Evolutionary conservation across 2,888 invertebrate genomes (phyloP), one percentile per base, ranked within the genome.

Genomic region (Muscina levida): DNA sequence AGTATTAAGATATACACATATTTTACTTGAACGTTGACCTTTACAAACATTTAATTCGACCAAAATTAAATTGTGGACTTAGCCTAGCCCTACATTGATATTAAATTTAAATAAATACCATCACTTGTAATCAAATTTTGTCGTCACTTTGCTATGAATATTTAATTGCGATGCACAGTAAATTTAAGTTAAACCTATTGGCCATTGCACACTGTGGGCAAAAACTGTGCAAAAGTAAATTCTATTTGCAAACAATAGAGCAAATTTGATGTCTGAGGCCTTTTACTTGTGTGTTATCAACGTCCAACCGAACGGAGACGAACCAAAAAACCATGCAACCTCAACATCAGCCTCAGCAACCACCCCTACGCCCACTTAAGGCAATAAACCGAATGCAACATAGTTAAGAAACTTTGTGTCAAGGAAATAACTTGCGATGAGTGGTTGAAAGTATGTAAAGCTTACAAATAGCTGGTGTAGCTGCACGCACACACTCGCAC

Each of bases 181-280:
- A n/a, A n/a, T n/a, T n/a, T n/a, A n/a, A n/a, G n/a, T n/a, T n/a
- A n/a, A n/a, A n/a, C n/a, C n/a, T n/a, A n/a, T n/a, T n/a, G n/a
- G n/a, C n/a, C n/a, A n/a, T n/a, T n/a, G n/a, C n/a, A 22, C 56
- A 56, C 2, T 31, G 39, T 39, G 3, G 5, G 19, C 6, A 19
- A 19, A 39, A 42, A 13, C 19, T 62, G 39, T 3, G 39, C 15
- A 42, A 17, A 17, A 59, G 11, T 31, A 62, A 39, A 4, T 37
- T 59, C 22, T 62, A 39, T 62, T 62, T 62, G 17, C 42, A 39
- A 62, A 62, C 42, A 62, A 39, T 62, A 10, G 17, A 22, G 17
- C 17, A 62, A n/a, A 62, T 62, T 59, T 59, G 57, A 59, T 37
- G 15, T 59, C 37, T 59, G 37, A 59, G 31, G 57, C 57, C 37